Conservation (phyloP, 2,888 invertebrate genomes). For the Tetragonula carbonaria region DNA sequence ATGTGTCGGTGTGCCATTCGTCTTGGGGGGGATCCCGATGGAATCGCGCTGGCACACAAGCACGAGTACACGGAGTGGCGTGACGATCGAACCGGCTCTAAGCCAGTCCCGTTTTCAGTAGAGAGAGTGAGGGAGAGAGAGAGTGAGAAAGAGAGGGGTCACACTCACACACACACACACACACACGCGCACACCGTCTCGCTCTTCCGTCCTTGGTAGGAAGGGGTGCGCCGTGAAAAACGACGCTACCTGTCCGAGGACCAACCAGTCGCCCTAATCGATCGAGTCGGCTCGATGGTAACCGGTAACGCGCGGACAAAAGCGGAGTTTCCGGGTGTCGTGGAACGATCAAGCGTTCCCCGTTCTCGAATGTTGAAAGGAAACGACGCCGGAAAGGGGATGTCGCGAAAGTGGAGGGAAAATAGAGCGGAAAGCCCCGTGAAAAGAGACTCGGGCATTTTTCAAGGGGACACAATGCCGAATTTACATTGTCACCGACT, state of each 20-base stretch:
- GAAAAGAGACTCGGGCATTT: slow-evolving; percentile 65
- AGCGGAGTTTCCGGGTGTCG: slow-evolving; percentile 66
- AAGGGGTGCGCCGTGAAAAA: slow-evolving; percentile 68
- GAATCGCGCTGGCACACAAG: slow-evolving; percentile 14
- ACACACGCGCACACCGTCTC: too few relatives aligned
- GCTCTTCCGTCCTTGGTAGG: slow-evolving; percentile 35
- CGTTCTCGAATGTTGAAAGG: slow-evolving; percentile 32
- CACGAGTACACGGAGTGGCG: slow-evolving; percentile 11
- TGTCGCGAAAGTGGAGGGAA: slow-evolving; percentile 34
- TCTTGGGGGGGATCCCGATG: slow-evolving; percentile 2
- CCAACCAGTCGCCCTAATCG: slow-evolving; percentile 65
- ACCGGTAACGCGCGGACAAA: slow-evolving; percentile 70
- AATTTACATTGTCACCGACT: slow-evolving; percentile 72
- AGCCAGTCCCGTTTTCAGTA: slow-evolving; percentile 11
- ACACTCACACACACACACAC: too few relatives aligned
- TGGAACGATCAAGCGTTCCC: slow-evolving; percentile 40
- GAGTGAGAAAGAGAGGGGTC: too few relatives aligned
- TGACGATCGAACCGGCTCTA: slow-evolving; percentile 39
- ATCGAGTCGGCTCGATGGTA: slow-evolving; percentile 66
- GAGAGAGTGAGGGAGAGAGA: too few relatives aligned
- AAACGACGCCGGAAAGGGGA: slow-evolving; percentile 36
- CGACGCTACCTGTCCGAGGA: slow-evolving; percentile 67
- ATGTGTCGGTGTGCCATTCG: slow-evolving; percentile 20
- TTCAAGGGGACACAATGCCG: slow-evolving; percentile 71
- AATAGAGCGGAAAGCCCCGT: slow-evolving; percentile 62